Conservation (phyloP, 2,113 vertebrate genomes). For the Herpailurus yagouaroundi region DNA sequence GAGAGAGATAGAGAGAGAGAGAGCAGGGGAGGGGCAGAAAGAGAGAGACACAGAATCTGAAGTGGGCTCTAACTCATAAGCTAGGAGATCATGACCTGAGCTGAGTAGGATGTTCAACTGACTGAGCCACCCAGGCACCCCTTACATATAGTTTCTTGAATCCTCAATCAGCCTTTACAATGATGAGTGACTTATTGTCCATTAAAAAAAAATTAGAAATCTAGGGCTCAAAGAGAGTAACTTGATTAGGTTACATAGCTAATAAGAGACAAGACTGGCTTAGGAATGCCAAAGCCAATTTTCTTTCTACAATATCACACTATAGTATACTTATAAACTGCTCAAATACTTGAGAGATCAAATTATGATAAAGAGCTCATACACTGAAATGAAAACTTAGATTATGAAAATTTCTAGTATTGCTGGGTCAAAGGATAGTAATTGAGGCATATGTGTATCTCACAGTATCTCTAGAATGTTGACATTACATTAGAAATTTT, state of each 20-base stretch:
- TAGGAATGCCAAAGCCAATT: not conserved
- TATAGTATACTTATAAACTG: not conserved
- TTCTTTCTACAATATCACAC: not conserved
- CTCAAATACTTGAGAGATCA: not conserved
- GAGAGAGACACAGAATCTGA: no score
- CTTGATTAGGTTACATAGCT: not conserved
- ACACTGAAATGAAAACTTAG: not conserved
- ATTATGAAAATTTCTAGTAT: conserved; percentile 13
- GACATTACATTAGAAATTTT: conserved; percentile 10
- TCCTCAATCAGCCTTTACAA: not conserved
- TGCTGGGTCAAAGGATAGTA: not conserved
- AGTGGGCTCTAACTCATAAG: no score
- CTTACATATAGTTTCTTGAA: not conserved
- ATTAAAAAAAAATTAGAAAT: conserved; percentile 43
- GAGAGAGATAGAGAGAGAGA: accelerated
- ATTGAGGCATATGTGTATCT: not conserved
- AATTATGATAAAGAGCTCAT: conserved; percentile 23
- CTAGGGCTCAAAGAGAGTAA: not conserved
- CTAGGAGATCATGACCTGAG: no score
- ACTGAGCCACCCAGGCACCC: no score
- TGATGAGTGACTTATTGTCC: not conserved
- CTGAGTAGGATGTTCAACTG: no score
- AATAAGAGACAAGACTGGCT: not conserved
- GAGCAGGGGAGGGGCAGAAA: no score
- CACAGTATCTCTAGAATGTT: not conserved